Evolutionary conservation across 1,140 invertebrate genomes (phyloP), one percentile per base, ranked within the genome.

Genomic region (Anastrepha ludens): DNA sequence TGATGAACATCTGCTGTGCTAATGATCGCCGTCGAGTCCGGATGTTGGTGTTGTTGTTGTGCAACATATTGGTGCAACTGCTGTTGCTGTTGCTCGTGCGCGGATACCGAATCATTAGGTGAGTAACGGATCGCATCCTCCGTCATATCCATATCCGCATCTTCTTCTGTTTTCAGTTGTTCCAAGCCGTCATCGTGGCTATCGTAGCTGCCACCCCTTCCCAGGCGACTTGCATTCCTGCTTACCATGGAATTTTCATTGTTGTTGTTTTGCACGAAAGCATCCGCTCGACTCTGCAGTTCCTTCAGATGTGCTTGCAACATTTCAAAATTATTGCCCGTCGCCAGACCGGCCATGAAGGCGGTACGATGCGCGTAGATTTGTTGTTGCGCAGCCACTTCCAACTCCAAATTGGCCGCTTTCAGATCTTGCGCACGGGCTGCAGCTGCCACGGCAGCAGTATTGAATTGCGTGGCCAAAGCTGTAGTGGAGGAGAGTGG

Each of bases 361-460:
- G 91, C 91, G 65, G 90, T 91, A 59, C 91, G 91, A 89, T 93
- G 92, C 70, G 91, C 91, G 64, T 91, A 91, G 89, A 92, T 88
- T 89, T 92, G 91, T 89, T 92, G 91, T 86, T 92, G 91, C 78
- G 91, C 91, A 50, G 89, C 90, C 81, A 62, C 41, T 81, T 92
- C 91, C 85, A 92, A 90, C 62, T 91, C 91, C 55, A 90, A 86
- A 85, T 92, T 90, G 58, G 89, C 88, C 3, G 86, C 87, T 11
- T 88, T 74, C 17, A 20, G 55, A 17, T 55, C 64, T 47, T 13
- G 74, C 17, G 62, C 88, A 29, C 44, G 59, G 39, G 47, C 74
- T 6, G 47, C 64, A 1, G 50, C 8, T 74, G 64, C 65, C 39
- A 39, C 41, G 20, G 74, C 74, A 47, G 74, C 74, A 17, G 74